phyloP scores from a whole-genome alignment of 2,888 invertebrate species.

The Agrochola lota region DNA sequence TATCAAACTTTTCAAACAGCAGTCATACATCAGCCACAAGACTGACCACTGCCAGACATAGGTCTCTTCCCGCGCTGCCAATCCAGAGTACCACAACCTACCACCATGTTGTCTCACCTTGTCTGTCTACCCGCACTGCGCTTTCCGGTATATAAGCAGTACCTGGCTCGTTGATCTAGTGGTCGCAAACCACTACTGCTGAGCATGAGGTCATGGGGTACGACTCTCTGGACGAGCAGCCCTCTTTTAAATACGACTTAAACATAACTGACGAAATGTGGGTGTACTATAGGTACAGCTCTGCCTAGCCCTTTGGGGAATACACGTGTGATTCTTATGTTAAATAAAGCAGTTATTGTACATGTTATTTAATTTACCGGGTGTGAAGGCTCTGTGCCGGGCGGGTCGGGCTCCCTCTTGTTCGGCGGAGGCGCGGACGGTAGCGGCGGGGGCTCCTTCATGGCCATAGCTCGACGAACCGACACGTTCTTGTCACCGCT shows the following conservation, averaged over 20 bases:
- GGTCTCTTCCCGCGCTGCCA: too few species aligned
- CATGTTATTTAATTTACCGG: conserved; percentile 64
- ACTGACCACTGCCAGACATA: neutral
- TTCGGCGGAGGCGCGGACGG: conserved; percentile 89
- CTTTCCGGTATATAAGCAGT: neutral
- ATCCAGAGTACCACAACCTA: neutral
- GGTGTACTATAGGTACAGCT: neutral
- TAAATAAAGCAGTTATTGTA: neutral
- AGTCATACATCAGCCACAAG: neutral
- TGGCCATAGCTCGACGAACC: conserved; percentile 91
- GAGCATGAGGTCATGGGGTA: neutral
- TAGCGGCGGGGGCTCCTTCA: conserved; percentile 91
- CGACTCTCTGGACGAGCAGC: neutral
- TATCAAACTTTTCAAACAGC: neutral
- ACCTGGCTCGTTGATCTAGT: neutral
- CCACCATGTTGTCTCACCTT: neutral
- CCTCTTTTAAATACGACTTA: neutral
- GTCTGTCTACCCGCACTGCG: neutral
- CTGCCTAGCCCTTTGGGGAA: neutral
- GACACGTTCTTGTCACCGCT: conserved; percentile 90
- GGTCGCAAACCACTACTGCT: neutral
- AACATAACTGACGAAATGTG: neutral
- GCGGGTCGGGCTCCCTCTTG: conserved; percentile 90
- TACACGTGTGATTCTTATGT: neutral
- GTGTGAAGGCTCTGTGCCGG: conserved; percentile 88